A percentile compares a stretch with the other conserved stretches of the same genome.
phyloP scores from a whole-genome alignment of 2,797 vertebrate genomes.

The Naso thynnoides region DNA sequence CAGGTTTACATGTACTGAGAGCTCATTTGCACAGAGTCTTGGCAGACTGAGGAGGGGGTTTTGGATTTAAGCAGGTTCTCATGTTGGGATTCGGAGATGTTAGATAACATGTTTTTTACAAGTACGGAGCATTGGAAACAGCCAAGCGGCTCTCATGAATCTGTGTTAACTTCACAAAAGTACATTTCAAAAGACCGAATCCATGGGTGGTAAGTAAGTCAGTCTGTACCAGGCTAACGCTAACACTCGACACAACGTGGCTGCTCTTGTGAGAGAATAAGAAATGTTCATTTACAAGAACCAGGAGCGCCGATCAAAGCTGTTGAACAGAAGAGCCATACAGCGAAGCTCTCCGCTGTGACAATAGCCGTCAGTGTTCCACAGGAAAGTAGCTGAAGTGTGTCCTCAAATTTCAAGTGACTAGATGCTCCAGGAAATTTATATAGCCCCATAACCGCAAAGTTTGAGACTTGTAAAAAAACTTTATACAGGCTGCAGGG shows the following conservation, averaged over 20 bases:
- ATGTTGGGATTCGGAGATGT: slow-evolving; percentile 49
- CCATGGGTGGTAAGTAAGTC: slow-evolving; percentile 57
- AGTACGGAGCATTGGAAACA: slow-evolving; percentile 30
- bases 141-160: slow-evolving; percentile 53
- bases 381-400: slow-evolving; percentile 40
- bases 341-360: slow-evolving; percentile 34
- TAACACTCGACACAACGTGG: slow-evolving; percentile 55
- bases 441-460: slow-evolving; percentile 7
- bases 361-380: slow-evolving; percentile 45
- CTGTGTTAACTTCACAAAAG: slow-evolving; percentile 45
- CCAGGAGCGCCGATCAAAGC: slow-evolving; percentile 57
- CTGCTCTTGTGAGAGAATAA: slow-evolving; percentile 53
- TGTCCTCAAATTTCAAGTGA: slow-evolving; percentile 49
- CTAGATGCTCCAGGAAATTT: slow-evolving; percentile 46
- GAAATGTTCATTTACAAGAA: slow-evolving; percentile 66
- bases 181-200: slow-evolving; percentile 53
- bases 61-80: slow-evolving; percentile 50
- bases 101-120: slow-evolving; percentile 25
- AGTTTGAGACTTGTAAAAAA: slow-evolving; percentile 53
- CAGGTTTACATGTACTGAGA: slow-evolving; percentile 28
- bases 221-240: slow-evolving; percentile 37
- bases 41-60: slow-evolving; percentile 47
- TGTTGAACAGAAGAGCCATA: slow-evolving; percentile 36
- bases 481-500: slow-evolving; percentile 35
- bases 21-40: slow-evolving; percentile 48